Conservation (phyloP, 2,888 invertebrate species). For the Hedychridium roseum region DNA sequence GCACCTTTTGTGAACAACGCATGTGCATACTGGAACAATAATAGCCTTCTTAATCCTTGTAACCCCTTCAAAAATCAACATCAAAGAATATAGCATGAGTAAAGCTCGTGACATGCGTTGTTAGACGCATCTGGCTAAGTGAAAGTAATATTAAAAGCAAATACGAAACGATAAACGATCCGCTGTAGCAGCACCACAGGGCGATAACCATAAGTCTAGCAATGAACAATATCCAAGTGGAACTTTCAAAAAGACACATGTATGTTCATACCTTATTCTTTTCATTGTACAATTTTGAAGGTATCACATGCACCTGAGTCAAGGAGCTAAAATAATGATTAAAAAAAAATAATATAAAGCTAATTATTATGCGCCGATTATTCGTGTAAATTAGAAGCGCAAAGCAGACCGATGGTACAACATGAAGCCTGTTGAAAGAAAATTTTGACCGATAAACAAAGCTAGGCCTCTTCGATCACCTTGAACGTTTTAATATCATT, state of each 20-base stretch:
- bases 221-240: too few relatives aligned
- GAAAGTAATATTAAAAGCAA: constrained; percentile 19
- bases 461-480: too few relatives aligned
- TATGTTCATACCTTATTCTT: too few relatives aligned
- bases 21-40: constrained; percentile 87
- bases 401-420: too few relatives aligned
- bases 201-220: too few relatives aligned
- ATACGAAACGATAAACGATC: constrained; percentile 23
- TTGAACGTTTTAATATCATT: constrained; percentile 2
- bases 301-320: too few relatives aligned
- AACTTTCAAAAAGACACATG: too few relatives aligned
- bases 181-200: constrained; percentile 19
- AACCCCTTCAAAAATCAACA: constrained; percentile 9
- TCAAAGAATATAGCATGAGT: constrained; percentile 36
- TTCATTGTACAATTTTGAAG: too few relatives aligned
- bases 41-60: neutral
- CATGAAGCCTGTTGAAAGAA: too few relatives aligned
- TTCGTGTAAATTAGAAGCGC: too few relatives aligned
- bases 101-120: constrained; percentile 46
- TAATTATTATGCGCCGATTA: constrained; percentile 14
- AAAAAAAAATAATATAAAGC: constrained; percentile 19
- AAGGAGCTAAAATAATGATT: constrained; percentile 22
- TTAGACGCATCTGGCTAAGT: constrained; percentile 35
- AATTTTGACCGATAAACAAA: too few relatives aligned
- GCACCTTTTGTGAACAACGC: constrained; percentile 99